phyloP scores from a whole-genome alignment of 2,797 vertebrate genomes.

The Setipinna tenuifilis region DNA sequence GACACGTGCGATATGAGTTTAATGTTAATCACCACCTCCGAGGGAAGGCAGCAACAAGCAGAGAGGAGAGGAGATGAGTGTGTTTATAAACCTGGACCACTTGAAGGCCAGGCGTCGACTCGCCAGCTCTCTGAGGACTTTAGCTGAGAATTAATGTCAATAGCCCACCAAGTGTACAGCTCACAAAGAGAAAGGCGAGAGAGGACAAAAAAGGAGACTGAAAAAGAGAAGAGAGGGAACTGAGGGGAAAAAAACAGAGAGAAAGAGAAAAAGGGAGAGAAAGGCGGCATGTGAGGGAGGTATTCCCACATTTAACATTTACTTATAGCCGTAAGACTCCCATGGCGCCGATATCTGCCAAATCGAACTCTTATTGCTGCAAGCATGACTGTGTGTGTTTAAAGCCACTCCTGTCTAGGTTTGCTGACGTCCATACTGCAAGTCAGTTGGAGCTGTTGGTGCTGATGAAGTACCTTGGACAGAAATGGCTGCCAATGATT shows the following conservation, averaged over 20 bases:
- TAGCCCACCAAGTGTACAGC: slow-evolving; percentile 32
- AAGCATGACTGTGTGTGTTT: background rate
- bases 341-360: background rate
- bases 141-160: slow-evolving; percentile 36
- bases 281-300: background rate
- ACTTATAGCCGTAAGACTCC: background rate
- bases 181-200: background rate
- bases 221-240: background rate
- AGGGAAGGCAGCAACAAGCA: slow-evolving; percentile 36
- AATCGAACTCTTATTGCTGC: background rate
- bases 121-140: slow-evolving; percentile 24
- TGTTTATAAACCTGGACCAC: background rate
- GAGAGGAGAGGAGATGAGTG: slow-evolving; percentile 4
- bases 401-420: background rate
- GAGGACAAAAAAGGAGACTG: background rate
- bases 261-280: background rate
- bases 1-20: slow-evolving; percentile 55
- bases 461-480: background rate
- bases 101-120: background rate
- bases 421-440: background rate
- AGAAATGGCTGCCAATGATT: slow-evolving; percentile 7
- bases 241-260: background rate
- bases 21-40: slow-evolving; percentile 55
- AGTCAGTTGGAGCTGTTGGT: background rate
- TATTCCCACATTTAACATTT: background rate